A percentile compares a stretch with the other conserved stretches of the same genome.
phyloP scores from a whole-genome alignment of 2,113 vertebrate species.

The Oxyura jamaicensis region DNA sequence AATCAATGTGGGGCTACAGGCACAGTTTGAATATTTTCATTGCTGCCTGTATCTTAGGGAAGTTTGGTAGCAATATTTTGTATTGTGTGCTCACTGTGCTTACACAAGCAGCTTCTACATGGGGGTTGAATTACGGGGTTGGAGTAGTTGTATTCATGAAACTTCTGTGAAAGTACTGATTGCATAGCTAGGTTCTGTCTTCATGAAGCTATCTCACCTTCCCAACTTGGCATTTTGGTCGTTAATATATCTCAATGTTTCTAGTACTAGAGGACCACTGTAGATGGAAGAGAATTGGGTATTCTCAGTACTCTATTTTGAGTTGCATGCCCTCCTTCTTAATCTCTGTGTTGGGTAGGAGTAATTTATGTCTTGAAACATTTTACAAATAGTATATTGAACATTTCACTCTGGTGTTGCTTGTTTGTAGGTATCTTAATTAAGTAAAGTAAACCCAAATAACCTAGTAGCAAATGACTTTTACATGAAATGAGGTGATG shows the following conservation, averaged over 20 bases:
- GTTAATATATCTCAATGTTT: background rate
- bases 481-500: background rate
- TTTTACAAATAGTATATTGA: background rate
- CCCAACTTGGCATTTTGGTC: background rate
- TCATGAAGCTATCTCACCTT: background rate
- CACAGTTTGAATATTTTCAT: background rate
- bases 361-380: background rate
- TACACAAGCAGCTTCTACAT: background rate
- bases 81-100: accelerated
- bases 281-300: background rate
- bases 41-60: background rate
- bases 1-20: background rate
- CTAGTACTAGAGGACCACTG: background rate
- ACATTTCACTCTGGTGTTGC: background rate
- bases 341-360: background rate
- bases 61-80: background rate
- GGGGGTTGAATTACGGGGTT: background rate
- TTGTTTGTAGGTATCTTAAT: background rate
- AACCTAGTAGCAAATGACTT: background rate
- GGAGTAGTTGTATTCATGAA: background rate
- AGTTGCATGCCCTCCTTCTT: background rate
- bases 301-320: background rate
- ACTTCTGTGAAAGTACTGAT: background rate
- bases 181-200: background rate
- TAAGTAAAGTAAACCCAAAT: background rate